Evolutionary conservation across 2,113 vertebrate species (phyloP).

Genomic region (Aramus guarauna): DNA sequence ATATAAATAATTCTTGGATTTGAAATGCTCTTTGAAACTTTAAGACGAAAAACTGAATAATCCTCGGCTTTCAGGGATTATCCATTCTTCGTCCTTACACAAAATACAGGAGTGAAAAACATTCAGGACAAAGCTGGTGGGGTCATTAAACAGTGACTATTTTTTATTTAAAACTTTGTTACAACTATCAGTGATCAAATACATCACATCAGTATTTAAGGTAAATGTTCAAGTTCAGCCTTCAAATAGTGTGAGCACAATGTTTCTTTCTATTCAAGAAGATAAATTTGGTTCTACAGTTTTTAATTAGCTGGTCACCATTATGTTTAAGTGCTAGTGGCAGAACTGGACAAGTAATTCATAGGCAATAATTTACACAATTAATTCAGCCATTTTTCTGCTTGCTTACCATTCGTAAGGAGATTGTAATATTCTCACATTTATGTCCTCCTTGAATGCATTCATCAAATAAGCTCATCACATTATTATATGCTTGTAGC

Average conservation of each 20-base stretch:
- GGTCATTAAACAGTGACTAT: neutral
- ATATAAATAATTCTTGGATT: constrained; percentile 4
- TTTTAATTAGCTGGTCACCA: neutral
- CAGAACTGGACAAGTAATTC: neutral
- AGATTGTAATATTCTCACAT: neutral
- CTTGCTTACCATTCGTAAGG: neutral
- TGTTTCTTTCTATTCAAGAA: neutral
- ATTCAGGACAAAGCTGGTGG: neutral
- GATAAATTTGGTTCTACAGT: neutral
- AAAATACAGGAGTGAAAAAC: neutral
- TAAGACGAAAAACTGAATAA: neutral
- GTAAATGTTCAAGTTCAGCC: neutral
- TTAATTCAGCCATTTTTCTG: constrained; percentile 6
- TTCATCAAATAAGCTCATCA: neutral
- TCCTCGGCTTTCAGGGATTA: neutral
- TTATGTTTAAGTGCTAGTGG: neutral
- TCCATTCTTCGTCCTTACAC: neutral
- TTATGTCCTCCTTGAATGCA: neutral
- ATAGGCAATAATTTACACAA: neutral
- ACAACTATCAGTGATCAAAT: neutral
- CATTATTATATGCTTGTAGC: neutral
- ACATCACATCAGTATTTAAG: neutral
- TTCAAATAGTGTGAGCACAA: neutral
- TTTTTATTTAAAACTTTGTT: neutral
- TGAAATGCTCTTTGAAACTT: constrained; percentile 23